Evolutionary conservation across 2,113 vertebrate genomes (phyloP), one percentile per base, ranked within the genome.

Genomic region (Struthidea cinerea): DNA sequence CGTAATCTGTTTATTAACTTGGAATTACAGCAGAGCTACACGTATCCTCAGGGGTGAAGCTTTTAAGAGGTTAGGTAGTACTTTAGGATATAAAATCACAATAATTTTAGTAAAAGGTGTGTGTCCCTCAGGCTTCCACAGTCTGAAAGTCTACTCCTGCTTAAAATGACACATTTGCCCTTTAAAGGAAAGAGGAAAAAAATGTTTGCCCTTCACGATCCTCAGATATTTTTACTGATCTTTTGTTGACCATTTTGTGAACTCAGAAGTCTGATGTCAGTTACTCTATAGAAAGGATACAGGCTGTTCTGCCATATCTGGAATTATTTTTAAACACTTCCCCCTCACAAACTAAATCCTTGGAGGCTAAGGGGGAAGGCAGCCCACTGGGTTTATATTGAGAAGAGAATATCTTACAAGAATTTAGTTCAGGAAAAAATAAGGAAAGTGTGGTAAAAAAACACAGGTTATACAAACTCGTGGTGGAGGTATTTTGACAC

Each of bases 291-390:
- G 95, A 97, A 94, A 96, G 96, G 95, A 97, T 96, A 93, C 89
- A 94, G 92, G 47, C 94, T 89, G 88, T 93, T 80, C 92, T 92
- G 76, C 93, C 73, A 78, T 92, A 89, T 84, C 93, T 92, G 89
- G 83, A 87, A 96, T 93, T 96, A 96, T 95, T 97, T 97, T 97
- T 95, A 96, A 97, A 96, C 96, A 96, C 94, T 95, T 96, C 91
- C 91, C 89, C 69, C 93, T 95, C 30, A 47, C 28, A 2, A 47
- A 56, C 37, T 11, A 91, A 93, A 75, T 93, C 94, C 94, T 95
- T 90, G 56, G 94, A 95, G 91, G 83, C 50, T 92, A 37, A 83
- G 79, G 52, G 95, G 86, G 77, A 92, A 94, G 80, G 33, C 64
- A 89, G 64, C 74, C 56, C 59, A 47, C 53, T 7, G 44, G 47